Evolutionary conservation across 2,113 vertebrate species (phyloP), one percentile per base, ranked within the genome.

Genomic region (Siniperca chuatsi): DNA sequence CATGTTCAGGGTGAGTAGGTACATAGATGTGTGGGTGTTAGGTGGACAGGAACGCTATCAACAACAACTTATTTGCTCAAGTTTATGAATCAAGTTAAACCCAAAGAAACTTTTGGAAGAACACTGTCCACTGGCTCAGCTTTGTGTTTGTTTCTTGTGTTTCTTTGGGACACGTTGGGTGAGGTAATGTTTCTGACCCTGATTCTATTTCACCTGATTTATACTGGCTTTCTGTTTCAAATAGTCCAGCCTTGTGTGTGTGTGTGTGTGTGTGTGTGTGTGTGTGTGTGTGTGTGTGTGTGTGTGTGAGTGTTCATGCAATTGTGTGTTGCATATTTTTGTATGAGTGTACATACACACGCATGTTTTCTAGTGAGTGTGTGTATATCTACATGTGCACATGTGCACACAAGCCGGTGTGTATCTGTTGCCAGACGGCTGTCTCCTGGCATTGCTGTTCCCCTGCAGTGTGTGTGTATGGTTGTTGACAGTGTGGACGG

Each of bases 401-500:
- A 79, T 89, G 86, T 90, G 86, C 81, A 73, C 48, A 72, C 73
- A 87, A 89, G 87, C 78, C 82, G 70, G 92, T 84, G 76, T 79
- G 91, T 90, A 89, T 93, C 91, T 90, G 88, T 93, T 94, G 93
- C 94, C 94, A 95, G 94, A 95, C 94, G 93, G 94, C 93, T 95
- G 95, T 96, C 95, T 96, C 94, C 92, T 92, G 93, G 93, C 94
- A 95, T 95, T 94, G 94, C 92, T 57, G 94, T 95, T 94, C 93
- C 93, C 93, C 93, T 90, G 94, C 82, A 93, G 94, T 86, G 93
- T 90, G 90, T 91, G 92, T 95, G 94, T 94, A 94, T 93, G 93
- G 93, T 93, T 95, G 93, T 94, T 96, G 96, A 96, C 95, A 96
- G 95, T 92, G 92, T 91, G 87, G 94, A 96, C 92, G 94, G 95